phyloP scores from a whole-genome alignment of 2,113 vertebrate species.

The Aptenodytes forsteri region DNA sequence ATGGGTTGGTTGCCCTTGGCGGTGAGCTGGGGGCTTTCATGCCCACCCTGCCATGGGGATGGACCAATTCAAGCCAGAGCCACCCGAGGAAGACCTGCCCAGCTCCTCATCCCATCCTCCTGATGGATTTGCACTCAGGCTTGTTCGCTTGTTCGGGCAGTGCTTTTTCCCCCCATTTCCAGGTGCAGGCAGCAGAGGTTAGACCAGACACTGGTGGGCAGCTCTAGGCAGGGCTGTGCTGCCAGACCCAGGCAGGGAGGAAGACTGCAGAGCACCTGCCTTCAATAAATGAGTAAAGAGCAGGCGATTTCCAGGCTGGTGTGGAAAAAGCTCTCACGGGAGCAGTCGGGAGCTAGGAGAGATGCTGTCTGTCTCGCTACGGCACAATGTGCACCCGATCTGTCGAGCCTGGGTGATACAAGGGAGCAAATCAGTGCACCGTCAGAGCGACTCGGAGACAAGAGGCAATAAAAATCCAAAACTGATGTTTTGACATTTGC shows the following conservation, averaged over 20 bases:
- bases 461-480: neutral
- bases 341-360: neutral
- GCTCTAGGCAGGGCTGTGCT: neutral
- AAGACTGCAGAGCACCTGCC: neutral
- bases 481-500: neutral
- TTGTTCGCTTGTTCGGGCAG: fast-evolving
- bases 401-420: neutral
- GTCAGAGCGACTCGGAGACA: fast-evolving
- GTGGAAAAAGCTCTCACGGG: neutral
- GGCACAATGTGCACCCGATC: neutral
- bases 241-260: neutral
- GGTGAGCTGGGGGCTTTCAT: neutral
- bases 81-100: fast-evolving
- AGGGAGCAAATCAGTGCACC: neutral
- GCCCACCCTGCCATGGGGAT: too few species aligned
- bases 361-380: fast-evolving
- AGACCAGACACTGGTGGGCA: neutral
- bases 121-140: neutral
- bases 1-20: neutral
- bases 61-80: neutral
- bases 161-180: neutral
- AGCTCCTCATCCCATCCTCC: neutral
- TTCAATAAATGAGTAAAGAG: neutral
- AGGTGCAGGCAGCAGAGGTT: neutral
- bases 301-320: neutral